Conservation (phyloP, 37 sponge, comb jelly and placozoan species). For the Haliclona indistincta region DNA sequence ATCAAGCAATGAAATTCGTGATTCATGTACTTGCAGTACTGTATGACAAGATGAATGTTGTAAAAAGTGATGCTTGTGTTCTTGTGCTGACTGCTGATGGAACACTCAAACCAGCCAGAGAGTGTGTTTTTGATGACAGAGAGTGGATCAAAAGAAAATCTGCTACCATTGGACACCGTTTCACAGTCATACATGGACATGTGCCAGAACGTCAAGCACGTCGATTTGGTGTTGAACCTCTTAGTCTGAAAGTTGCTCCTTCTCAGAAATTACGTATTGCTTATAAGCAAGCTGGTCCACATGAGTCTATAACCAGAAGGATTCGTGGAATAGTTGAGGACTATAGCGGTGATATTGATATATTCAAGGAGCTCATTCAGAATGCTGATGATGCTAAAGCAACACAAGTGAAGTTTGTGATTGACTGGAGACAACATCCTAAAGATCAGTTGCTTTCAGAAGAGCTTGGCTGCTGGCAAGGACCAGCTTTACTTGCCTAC, state of each 20-base stretch:
- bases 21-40: too few relatives aligned
- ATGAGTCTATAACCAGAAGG: slow-evolving; percentile 63
- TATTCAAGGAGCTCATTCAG: slow-evolving; percentile 86
- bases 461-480: slow-evolving; percentile 80
- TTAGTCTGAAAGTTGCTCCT: slow-evolving; percentile 48
- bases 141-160: slow-evolving; percentile 26
- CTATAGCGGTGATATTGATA: slow-evolving; percentile 65
- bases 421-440: slow-evolving; percentile 74
- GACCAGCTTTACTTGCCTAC: slow-evolving; percentile 89
- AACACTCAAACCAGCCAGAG: slow-evolving; percentile 10
- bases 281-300: slow-evolving; percentile 38
- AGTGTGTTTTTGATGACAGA: slow-evolving; percentile 64
- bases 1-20: too few relatives aligned
- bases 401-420: slow-evolving; percentile 67
- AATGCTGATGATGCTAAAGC: slow-evolving; percentile 94
- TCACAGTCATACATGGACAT: slow-evolving; percentile 36
- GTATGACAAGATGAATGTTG: too few relatives aligned
- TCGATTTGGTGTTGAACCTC: slow-evolving; percentile 51
- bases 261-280: slow-evolving; percentile 30
- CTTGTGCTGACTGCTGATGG: slow-evolving; percentile 38
- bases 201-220: slow-evolving; percentile 41
- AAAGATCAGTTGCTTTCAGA: slow-evolving; percentile 31
- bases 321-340: slow-evolving; percentile 62
- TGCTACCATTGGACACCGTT: neutral
- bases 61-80: neutral